Base-by-base conservation (phyloP, 2,797 vertebrate species). In the Neosilurus mollespiculum region DNA sequence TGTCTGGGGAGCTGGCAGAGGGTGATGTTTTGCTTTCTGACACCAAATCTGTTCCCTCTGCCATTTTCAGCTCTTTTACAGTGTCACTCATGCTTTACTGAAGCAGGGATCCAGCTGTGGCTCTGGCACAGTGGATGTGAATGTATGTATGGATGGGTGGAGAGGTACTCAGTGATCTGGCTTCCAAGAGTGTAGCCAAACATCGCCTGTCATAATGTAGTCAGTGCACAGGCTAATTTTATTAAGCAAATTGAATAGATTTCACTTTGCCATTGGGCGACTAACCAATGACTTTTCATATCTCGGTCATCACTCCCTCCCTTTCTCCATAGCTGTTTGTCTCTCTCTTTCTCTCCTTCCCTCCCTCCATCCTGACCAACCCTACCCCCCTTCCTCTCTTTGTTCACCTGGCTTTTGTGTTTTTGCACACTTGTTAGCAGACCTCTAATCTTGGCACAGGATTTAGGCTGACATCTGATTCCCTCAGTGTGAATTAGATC, bases 181-280 rank as follows among this genome's bases (percentile, higher is more conserved):
- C 86, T 82, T 82, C 73, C 61, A 65, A 80, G 67, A 62, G 81
- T 82, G 77, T 83, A 82, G 86, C 75, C 86, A 83, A 81, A 86
- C 88, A 84, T 84, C 56, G 43, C 83, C 90, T 86, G 91, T 87
- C 90, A 93, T 92, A 91, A 90, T 91, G 88, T 88, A 88, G 81
- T 91, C 90, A 92, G 90, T 92, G 81, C 79, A 85, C 86, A 73
- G 49, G 89, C 92, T 94, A 95, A 95, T 94, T 94, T 93, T 93
- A 93, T 95, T 94, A 95, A 90, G 92, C 91, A 94, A 95, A 95
- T 94, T 92, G 85, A 81, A 87, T 88, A 89, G 91, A 93, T 93
- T 93, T 92, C 83, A 91, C 86, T 91, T 91, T 90, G 90, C 89
- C 91, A 90, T 86, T 10, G 26, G 84, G 89, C 91, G 90, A 88